phyloP scores from a whole-genome alignment of 2,113 vertebrate species.

The Aix galericulata region DNA sequence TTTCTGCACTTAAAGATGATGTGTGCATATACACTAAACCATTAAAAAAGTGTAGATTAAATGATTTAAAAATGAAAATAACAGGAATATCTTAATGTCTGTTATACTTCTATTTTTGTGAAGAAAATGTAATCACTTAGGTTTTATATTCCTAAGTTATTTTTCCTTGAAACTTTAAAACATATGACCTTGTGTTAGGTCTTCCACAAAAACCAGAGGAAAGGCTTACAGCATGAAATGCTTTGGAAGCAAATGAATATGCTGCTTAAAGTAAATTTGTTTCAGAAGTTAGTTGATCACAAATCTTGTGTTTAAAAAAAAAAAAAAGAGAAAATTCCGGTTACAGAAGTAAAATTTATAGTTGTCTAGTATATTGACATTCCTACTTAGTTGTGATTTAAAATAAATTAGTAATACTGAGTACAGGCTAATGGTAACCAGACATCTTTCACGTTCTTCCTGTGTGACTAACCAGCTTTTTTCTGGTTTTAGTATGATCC shows the following conservation, averaged over 20 bases:
- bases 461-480: background rate
- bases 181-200: background rate
- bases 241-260: background rate
- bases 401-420: background rate
- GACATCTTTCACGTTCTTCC: background rate
- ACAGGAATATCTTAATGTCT: background rate
- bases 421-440: background rate
- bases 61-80: background rate
- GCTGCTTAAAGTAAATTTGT: background rate
- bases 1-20: background rate
- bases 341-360: background rate
- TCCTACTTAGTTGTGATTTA: background rate
- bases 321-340: background rate
- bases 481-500: constrained; percentile 89
- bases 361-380: background rate
- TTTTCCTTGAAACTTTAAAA: background rate
- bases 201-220: background rate
- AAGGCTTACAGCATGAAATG: background rate
- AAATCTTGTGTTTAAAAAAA: background rate
- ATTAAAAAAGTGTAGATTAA: fast-evolving
- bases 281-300: background rate
- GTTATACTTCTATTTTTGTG: fast-evolving
- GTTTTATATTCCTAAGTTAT: background rate
- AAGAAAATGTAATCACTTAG: background rate
- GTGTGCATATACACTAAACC: background rate